phyloP scores from a whole-genome alignment of 2,113 vertebrate species.

The Cynoglossus semilaevis region DNA sequence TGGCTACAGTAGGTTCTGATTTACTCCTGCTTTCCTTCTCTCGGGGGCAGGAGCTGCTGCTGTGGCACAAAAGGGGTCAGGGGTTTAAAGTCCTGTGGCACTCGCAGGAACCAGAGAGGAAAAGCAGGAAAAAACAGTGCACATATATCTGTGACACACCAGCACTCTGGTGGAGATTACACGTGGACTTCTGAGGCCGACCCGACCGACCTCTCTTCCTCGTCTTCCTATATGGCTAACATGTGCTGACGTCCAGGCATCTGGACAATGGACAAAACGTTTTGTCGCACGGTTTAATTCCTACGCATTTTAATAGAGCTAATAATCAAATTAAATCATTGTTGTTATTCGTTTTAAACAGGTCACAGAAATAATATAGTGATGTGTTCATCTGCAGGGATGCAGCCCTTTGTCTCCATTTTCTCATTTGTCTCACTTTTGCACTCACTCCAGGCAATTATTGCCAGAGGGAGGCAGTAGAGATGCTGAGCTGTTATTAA shows the following conservation, averaged over 20 bases:
- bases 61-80: constrained; percentile 47
- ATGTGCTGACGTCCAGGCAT: constrained; percentile 22
- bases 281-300: too few relatives aligned
- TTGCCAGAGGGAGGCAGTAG: too few relatives aligned
- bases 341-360: too few relatives aligned
- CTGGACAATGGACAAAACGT: too few relatives aligned
- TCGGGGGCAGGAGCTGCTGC: constrained; percentile 16
- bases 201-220: constrained; percentile 28
- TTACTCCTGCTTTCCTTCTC: constrained; percentile 17
- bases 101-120: constrained; percentile 65
- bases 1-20: constrained; percentile 13
- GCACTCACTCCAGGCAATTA: too few relatives aligned
- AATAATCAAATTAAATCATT: too few relatives aligned
- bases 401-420: too few relatives aligned
- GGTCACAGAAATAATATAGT: too few relatives aligned
- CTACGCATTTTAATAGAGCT: too few relatives aligned
- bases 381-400: too few relatives aligned
- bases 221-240: constrained; percentile 27
- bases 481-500: too few relatives aligned
- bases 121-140: constrained; percentile 73
- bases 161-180: constrained; percentile 42
- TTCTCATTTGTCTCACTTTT: too few relatives aligned
- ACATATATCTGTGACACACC: constrained; percentile 64
- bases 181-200: constrained; percentile 50
- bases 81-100: constrained; percentile 43